Base-by-base conservation (phyloP, 92 coral and sea anemone genomes). In the Diadumene lineata region DNA sequence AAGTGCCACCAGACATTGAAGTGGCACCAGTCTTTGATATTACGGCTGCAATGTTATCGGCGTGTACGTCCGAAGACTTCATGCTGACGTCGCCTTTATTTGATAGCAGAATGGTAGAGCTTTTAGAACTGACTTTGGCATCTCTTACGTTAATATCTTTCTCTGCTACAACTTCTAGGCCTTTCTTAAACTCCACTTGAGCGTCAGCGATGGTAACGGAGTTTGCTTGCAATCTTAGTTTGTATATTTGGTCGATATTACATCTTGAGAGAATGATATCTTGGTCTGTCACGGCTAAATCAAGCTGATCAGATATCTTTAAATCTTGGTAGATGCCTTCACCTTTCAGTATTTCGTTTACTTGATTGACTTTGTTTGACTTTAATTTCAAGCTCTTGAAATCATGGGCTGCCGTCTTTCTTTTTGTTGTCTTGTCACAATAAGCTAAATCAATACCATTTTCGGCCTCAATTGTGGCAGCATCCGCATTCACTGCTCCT, bases 181-280 rank as follows among this genome's bases (percentile, higher is more conserved):
- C 88, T 34, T 79, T 84, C 34, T 73, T 66, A 68, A 31, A 84
- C 28, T 60, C 22, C 64, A 84, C 31, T 33, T 62, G 51, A 72
- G 84, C 34, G 55, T 84, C 68, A 43, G 72, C 80, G 62, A 79
- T 72, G 23, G 43, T 79, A 26, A 84, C 88, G 25, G 88, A 84
- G 50, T 48, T 73, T 46, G 88, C 88, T 31, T 84, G 43, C 65
- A 84, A 75, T 11, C 58, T 72, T 44, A 84, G 70, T 61, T 69
- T 57, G 88, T 79, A 84, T 33, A 29, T 31, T 11, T 79, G 84
- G 43, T 78, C 32, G 48, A 78, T 64, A 75, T 78, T 69, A 73
- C 84, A 84, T 50, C 84, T 84, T 58, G 88, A 84, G 25, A 84
- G 70, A 53, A 84, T 77, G 21, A 84, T 74, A 56, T 79, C 88